phyloP scores from a whole-genome alignment of 1,140 invertebrate species.

The Drosophila sulfurigaster region DNA sequence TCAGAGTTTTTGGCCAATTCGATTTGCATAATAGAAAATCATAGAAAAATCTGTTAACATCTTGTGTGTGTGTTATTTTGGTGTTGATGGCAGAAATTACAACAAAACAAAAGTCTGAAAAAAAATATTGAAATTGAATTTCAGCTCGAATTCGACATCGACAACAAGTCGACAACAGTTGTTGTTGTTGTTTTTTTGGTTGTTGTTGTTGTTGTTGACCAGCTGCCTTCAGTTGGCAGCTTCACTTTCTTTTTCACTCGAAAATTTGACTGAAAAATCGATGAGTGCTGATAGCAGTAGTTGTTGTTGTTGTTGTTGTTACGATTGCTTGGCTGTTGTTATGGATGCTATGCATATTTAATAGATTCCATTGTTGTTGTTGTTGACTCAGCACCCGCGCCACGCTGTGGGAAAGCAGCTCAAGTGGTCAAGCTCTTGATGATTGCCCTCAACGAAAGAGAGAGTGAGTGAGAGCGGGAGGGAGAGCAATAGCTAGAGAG shows the following conservation, averaged over 20 bases:
- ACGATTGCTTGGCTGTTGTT: constrained; percentile 17
- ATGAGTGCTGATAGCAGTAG: constrained; percentile 34
- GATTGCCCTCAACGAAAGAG: constrained; percentile 6
- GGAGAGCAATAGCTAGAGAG: background rate
- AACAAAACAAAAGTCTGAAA: background rate
- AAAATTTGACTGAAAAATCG: constrained; percentile 42
- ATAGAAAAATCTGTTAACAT: constrained; percentile 52
- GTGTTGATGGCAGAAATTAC: constrained; percentile 34
- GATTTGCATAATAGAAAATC: constrained; percentile 68
- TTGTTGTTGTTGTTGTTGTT: background rate
- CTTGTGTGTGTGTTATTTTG: constrained; percentile 26
- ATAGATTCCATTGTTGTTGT: constrained; percentile 23
- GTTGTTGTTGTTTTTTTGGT: background rate
- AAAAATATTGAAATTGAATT: constrained; percentile 13
- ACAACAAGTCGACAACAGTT: background rate
- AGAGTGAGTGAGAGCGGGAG: background rate
- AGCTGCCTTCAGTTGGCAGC: constrained; percentile 30
- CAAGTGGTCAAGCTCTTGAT: constrained; percentile 20
- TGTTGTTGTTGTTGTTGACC: constrained; percentile 14
- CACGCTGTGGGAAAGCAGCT: constrained; percentile 39
- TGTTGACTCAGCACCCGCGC: constrained; percentile 29
- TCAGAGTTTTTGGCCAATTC: constrained; percentile 5
- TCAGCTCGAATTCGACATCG: constrained; percentile 6
- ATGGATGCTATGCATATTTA: constrained; percentile 38
- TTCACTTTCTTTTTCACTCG: constrained; percentile 74